These are phyloP conservation scores for Labeo rohita DNA, from an alignment of 2,113 vertebrate species.

Conservation along the genomic window DNA sequence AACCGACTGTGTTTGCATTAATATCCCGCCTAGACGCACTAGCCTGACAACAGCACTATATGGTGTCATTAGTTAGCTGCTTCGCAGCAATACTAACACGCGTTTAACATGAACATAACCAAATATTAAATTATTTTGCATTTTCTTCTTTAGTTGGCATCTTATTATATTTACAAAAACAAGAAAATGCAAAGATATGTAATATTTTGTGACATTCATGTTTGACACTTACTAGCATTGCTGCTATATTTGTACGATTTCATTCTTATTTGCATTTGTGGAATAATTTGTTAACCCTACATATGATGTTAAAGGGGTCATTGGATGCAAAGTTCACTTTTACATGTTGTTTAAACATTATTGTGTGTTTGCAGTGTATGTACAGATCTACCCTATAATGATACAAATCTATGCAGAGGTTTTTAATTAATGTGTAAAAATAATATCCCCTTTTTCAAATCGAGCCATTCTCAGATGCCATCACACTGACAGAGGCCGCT, in stretches of 20 bases:
- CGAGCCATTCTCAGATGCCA: no score
- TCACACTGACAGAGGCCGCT: no score
- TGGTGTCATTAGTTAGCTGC: constrained; percentile 2
- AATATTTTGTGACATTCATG: not conserved
- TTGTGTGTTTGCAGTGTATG: no score
- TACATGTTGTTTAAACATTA: no score
- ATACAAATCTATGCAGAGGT: no score
- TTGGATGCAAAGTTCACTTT: no score
- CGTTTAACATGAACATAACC: constrained; percentile 8
- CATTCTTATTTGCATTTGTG: not conserved
- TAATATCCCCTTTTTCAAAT: no score
- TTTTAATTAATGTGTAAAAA: no score
- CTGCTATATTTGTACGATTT: not conserved
- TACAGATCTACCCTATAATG: no score
- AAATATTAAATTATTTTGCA: not conserved
- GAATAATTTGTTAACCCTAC: no score
- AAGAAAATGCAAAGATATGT: not conserved
- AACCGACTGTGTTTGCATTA: constrained; percentile 13
- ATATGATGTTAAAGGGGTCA: no score
- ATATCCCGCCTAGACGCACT: not conserved
- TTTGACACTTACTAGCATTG: not conserved
- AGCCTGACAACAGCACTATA: constrained; percentile 21
- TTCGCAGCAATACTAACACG: not conserved
- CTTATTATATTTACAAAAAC: not conserved
- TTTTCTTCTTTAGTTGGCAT: not conserved